These are phyloP conservation scores for Numenius phaeopus DNA, from an alignment of 2,797 vertebrate species.

Conservation along the genomic window DNA sequence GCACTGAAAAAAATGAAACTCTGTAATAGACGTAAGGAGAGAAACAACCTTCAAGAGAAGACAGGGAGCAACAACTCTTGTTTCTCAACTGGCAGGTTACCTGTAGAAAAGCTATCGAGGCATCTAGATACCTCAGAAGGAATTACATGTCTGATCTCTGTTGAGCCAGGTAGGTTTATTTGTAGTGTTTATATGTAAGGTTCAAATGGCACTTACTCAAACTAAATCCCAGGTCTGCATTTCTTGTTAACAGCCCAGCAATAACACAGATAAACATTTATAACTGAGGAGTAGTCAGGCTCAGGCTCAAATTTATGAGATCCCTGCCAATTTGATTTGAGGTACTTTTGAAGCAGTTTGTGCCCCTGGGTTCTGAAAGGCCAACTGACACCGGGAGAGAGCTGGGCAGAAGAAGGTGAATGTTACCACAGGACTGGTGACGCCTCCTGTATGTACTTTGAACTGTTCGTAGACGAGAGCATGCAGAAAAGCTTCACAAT, in stretches of 20 bases:
- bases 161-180: not conserved
- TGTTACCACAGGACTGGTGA: not conserved
- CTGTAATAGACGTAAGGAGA: not conserved
- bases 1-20: not conserved
- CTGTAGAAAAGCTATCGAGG: not conserved
- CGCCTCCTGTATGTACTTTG: accelerated
- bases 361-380: not conserved
- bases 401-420: not conserved
- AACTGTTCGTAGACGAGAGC: not conserved
- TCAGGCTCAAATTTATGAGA: not conserved
- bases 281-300: not conserved
- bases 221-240: not conserved
- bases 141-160: not conserved
- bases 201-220: not conserved
- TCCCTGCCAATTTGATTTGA: not conserved
- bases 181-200: not conserved
- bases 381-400: not conserved
- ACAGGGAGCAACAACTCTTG: not conserved
- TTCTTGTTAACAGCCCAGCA: not conserved
- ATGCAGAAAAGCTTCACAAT: not conserved
- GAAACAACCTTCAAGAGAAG: not conserved
- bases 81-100: not conserved
- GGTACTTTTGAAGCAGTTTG: not conserved
- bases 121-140: not conserved
- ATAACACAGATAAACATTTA: not conserved